Evolutionary conservation across 1,140 invertebrate genomes (phyloP).

Genomic region (Calephelis virginiensis): DNA sequence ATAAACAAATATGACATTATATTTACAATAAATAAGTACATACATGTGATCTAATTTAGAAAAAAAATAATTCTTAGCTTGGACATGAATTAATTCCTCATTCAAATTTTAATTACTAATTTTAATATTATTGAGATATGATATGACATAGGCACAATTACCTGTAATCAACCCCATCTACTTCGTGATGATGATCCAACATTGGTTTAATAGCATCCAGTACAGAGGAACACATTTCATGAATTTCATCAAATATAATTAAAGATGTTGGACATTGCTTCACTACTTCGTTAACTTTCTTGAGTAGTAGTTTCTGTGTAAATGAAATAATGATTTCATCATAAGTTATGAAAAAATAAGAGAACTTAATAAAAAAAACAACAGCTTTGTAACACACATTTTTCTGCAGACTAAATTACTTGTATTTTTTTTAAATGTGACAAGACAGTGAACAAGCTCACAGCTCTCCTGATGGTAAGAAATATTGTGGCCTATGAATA

Average conservation of each 20-base stretch:
- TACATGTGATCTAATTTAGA: constrained; percentile 83
- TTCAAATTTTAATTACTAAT: constrained; percentile 70
- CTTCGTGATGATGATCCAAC: constrained; percentile 87
- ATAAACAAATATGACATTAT: background rate
- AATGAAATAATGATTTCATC: background rate
- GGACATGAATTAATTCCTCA: too few species aligned
- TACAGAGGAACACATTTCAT: constrained; percentile 92
- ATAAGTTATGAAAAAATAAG: too few species aligned
- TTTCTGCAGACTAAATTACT: too few species aligned
- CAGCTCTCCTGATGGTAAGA: too few species aligned
- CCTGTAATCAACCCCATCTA: constrained; percentile 82
- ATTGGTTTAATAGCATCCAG: constrained; percentile 93
- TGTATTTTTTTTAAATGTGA: too few species aligned
- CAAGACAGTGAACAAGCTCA: too few species aligned
- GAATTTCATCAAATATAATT: constrained; percentile 98
- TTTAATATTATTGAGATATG: constrained; percentile 60
- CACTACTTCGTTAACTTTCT: constrained; percentile 69
- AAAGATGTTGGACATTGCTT: constrained; percentile 85
- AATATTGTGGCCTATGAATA: too few species aligned
- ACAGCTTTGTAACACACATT: too few species aligned
- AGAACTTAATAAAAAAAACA: too few species aligned
- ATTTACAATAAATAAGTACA: constrained; percentile 20
- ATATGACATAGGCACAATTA: constrained; percentile 90
- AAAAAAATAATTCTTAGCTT: constrained; percentile 37
- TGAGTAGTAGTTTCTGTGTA: constrained; percentile 52